Conservation (phyloP, 2,888 invertebrate genomes). For the Crossocerus cetratus region DNA sequence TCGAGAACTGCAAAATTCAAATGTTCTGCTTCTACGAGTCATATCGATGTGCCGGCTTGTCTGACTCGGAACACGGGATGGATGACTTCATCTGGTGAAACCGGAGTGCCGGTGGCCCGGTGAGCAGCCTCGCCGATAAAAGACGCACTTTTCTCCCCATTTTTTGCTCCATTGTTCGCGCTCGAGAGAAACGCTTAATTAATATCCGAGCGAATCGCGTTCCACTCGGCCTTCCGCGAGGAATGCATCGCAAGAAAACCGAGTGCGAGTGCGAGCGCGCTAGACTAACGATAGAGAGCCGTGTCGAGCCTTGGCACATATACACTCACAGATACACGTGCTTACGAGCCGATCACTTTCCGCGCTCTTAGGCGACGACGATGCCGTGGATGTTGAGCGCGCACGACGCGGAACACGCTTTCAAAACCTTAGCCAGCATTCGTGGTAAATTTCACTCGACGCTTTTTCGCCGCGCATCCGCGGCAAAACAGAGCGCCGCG, state of each 20-base stretch:
- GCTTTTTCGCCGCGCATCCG: neutral
- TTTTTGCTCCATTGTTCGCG: neutral
- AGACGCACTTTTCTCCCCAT: neutral
- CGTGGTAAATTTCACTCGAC: constrained; percentile 2
- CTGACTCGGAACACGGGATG: constrained; percentile 5
- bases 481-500: constrained; percentile 3
- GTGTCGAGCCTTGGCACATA: neutral
- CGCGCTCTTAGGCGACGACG: neutral
- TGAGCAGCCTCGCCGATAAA: neutral
- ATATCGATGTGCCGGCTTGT: constrained; percentile 13
- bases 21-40: constrained; percentile 1
- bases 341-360: neutral
- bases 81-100: constrained; percentile 22
- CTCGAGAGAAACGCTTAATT: neutral
- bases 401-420: constrained; percentile 3
- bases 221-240: neutral
- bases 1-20: constrained; percentile 24
- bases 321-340: neutral
- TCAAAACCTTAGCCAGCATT: neutral
- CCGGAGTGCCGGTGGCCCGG: neutral
- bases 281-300: too few relatives aligned
- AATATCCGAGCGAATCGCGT: neutral
- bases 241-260: constrained; percentile 3
- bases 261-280: neutral
- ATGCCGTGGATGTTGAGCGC: constrained; percentile 5